A percentile compares a stretch with the other conserved stretches of the same genome.
These are phyloP conservation scores for Diadumene lineata DNA, from an alignment of 92 coral and sea anemone genomes.

Conservation along the genomic window DNA sequence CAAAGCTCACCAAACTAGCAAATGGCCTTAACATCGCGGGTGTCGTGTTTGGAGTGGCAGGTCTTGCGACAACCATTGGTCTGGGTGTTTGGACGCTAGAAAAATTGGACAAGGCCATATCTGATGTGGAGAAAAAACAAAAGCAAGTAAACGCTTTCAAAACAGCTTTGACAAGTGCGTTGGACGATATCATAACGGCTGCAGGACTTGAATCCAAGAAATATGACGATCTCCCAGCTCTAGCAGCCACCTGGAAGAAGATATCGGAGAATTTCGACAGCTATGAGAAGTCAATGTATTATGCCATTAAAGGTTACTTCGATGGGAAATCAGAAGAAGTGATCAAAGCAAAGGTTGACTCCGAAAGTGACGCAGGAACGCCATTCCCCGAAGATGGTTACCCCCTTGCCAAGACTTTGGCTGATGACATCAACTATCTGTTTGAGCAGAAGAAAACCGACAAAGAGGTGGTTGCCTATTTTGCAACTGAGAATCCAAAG, in stretches of 20 bases:
- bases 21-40: constrained; percentile 54
- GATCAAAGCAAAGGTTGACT: constrained; percentile 11
- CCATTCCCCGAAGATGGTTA: constrained; percentile 51
- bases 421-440: constrained; percentile 35
- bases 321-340: constrained; percentile 18
- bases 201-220: constrained; percentile 41
- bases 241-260: constrained; percentile 41
- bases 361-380: constrained; percentile 35
- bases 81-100: constrained; percentile 54
- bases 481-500: constrained; percentile 42
- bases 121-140: constrained; percentile 51
- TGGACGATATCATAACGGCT: constrained; percentile 31
- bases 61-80: constrained; percentile 55
- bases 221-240: constrained; percentile 14
- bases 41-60: constrained; percentile 58
- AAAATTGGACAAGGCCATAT: constrained; percentile 42
- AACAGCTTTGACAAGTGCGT: constrained; percentile 27
- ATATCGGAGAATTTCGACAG: constrained; percentile 45
- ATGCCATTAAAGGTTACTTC: constrained; percentile 44
- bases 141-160: constrained; percentile 28
- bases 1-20: constrained; percentile 24
- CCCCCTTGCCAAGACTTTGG: constrained; percentile 47
- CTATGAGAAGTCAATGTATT: constrained; percentile 34
- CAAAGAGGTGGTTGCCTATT: constrained; percentile 43
- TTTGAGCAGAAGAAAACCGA: constrained; percentile 44